phyloP scores from a whole-genome alignment of 2,888 invertebrate species.

The Ommatoiulus sabulosus region DNA sequence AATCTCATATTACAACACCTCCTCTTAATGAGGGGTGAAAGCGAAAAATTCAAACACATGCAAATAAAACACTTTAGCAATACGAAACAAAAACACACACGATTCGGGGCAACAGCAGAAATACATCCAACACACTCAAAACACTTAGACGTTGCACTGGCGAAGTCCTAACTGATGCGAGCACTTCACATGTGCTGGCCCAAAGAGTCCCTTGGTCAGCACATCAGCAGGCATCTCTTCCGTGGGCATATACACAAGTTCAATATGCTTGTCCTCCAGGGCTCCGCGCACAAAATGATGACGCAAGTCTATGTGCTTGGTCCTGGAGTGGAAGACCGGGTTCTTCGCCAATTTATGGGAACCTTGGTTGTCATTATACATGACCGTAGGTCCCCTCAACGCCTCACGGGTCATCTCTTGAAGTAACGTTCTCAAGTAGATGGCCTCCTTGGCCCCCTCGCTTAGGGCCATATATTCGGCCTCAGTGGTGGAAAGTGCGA shows the following conservation, averaged over 20 bases:
- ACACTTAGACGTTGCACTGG: not conserved
- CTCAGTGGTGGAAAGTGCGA: conserved; percentile 2
- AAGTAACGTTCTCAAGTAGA: conserved; percentile 5
- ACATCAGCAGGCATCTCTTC: conserved; percentile 55
- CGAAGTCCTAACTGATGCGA: not conserved
- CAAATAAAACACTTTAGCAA: too few relatives aligned
- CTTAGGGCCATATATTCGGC: conserved; percentile 54
- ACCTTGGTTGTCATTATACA: conserved; percentile 61
- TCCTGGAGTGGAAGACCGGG: conserved; percentile 59
- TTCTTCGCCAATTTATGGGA: conserved; percentile 60
- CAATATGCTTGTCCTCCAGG: conserved; percentile 45
- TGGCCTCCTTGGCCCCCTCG: conserved; percentile 53
- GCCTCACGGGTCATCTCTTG: not conserved
- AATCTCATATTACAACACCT: too few relatives aligned
- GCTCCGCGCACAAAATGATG: conserved; percentile 60
- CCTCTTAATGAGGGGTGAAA: not conserved
- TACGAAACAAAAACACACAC: too few relatives aligned
- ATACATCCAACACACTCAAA: too few relatives aligned
- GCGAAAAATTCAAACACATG: not conserved
- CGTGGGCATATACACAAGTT: conserved; percentile 50
- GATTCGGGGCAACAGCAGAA: too few relatives aligned
- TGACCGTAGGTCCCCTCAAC: not conserved
- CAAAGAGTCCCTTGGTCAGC: conserved; percentile 54
- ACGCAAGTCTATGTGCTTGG: conserved; percentile 61
- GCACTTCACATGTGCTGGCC: conserved; percentile 30